Base-by-base conservation (phyloP, 2,113 vertebrate genomes). In the Ivindomyrus marchei region DNA sequence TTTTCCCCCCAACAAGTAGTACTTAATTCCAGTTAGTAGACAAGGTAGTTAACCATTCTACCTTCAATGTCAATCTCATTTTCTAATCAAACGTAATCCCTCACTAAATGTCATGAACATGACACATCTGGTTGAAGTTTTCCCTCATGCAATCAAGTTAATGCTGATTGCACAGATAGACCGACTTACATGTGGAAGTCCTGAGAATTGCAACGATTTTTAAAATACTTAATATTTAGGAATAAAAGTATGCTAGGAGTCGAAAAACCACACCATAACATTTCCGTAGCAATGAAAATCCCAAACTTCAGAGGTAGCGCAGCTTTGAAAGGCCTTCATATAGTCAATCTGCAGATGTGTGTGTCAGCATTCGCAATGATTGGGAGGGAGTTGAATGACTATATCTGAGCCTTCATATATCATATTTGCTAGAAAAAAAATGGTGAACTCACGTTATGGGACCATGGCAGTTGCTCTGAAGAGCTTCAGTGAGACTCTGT, bases 401-500 rank as follows among this genome's bases (percentile, higher is more conserved):
- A n/a, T n/a, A n/a, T 21, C 62, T 66, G 62, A 39, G 31, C 13
- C 36, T 31, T 15, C 36, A 7, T 39, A 80, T 5, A 42, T 39
- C 13, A 70, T 56, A 56, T 21, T 21, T 27, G n/a, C 36, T 42
- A 42, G 36, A 80, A n/a, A 21, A 52, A 52, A 56, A 47, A 47
- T 15, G 9, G 42, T 15, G 39, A 52, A 94, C 98, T 98, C 94
- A 99, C 98, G 97, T 97, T 93, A 99, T 95, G 52, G 98, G 98
- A 39, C 98, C 98, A n/a, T 99, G 98, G 93, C 98, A 99, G 93
- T 97, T 96, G 95, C 96, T 98, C 90, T 98, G 97, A 90, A 98
- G 97, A 92, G 96, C 96, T 94, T 99, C 97, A 92, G 99, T 96
- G 27, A 99, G 95, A 91, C 96, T 95, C 11, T 98, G 98, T 21